phyloP scores from a whole-genome alignment of 2,113 vertebrate species.

The Melospiza georgiana region DNA sequence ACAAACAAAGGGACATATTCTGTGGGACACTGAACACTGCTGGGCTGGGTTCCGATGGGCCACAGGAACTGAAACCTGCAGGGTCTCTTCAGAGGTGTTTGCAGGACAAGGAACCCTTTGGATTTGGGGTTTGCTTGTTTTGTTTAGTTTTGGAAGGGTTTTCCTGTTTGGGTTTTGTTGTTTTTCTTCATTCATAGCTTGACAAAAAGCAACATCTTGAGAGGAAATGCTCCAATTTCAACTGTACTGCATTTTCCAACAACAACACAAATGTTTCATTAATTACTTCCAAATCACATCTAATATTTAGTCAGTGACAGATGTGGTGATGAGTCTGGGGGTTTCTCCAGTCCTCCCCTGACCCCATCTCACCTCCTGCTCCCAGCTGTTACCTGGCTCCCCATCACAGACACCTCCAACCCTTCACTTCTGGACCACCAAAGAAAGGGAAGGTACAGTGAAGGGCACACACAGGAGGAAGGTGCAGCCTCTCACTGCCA shows the following conservation, averaged over 20 bases:
- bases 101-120: not conserved
- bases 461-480: not conserved
- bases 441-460: not conserved
- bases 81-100: not conserved
- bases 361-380: not conserved
- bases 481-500: not conserved
- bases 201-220: slow-evolving; percentile 56
- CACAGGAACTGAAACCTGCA: slow-evolving; percentile 28
- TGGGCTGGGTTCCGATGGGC: not conserved
- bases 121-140: not conserved
- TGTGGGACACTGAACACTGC: not conserved
- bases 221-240: slow-evolving; percentile 47
- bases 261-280: slow-evolving; percentile 16
- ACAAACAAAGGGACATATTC: slow-evolving; percentile 31
- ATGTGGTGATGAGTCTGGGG: not conserved
- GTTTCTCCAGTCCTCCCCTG: not conserved
- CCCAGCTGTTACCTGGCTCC: not conserved
- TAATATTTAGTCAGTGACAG: not conserved
- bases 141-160: not conserved
- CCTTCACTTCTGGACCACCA: not conserved
- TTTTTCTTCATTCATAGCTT: slow-evolving; percentile 20
- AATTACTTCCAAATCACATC: slow-evolving; percentile 33
- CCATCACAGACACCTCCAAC: not conserved
- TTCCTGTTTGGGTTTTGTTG: not conserved
- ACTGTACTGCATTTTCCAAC: not conserved